Evolutionary conservation across 2,113 vertebrate genomes (phyloP), one percentile per base, ranked within the genome.

Genomic region (Clarias batrachus): DNA sequence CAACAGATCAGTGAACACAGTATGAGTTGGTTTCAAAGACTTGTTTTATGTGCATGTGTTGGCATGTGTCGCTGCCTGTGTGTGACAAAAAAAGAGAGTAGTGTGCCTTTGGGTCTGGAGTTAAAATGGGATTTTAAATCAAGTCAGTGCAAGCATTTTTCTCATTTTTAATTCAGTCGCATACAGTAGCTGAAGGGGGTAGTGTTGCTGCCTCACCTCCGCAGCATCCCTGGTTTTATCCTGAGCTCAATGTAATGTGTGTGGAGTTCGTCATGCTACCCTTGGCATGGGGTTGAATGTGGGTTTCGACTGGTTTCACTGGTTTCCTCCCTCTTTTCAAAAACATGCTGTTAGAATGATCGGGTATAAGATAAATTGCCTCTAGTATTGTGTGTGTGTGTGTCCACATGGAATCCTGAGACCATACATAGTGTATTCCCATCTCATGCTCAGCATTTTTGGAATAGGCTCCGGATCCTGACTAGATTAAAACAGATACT

Each of bases 21-120:
- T 77, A 66, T 87, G 86, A 14, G 48, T 33, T 23, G 11, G 27
- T 63, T 83, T 83, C 86, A 82, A 87, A 87, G 70, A 30, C 71
- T 76, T 63, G 57, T 54, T 73, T 81, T 23, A 62, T 63, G 79
- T 14, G 33, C 70, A 65, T 52, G 17, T 70, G 48, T 70, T 54
- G 57, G 30, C 30, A 41, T 81, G 57, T 62, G 78, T 62, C 37
- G 52, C 21, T 86, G 84, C 19, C 27, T 70, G 56, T 25, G 63
- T 85, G 73, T 60, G 70, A 66, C n/a, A 37, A 30, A 62, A 54
- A 54, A 54, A 63, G 8, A 81, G 25, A 76, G 25, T 77, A 63
- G 33, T 63, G 37, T 77, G 71, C 57, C n/a, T 74, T 48, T 23
- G 23, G 23, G 73, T n/a, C 23, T 52, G 73, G 41, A n/a, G 23